Base-by-base conservation (phyloP, 2,888 invertebrate genomes). In the Boloria euphrosyne region DNA sequence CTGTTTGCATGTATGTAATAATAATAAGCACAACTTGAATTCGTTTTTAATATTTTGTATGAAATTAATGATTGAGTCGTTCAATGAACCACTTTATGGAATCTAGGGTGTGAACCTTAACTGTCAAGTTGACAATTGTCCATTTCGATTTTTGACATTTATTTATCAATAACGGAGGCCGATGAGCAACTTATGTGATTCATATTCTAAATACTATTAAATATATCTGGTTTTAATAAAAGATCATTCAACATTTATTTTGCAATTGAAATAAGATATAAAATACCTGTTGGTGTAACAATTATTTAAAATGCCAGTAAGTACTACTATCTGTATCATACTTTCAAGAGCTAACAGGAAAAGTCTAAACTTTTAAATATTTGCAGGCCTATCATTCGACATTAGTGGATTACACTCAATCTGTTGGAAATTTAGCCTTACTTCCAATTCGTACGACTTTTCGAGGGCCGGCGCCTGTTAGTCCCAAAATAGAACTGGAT, bases 331-430 rank as follows among this genome's bases (percentile, higher is more conserved):
- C n/a, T 14, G 31, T 38, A 38, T 7, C 10, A 31, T 38, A 13
- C 1, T 44, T 7, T 17, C 5, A 16, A 17, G 3, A 17, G 14
- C 38, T 2, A 38, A 38, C 31, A 43, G 13, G 43, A 55, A 43
- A 18, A 18, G 7, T 43, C 13, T 27, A 22, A 50, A 52, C n/a
- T 31, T 17, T 27, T 22, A 14, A 53, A 54, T 52, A 50, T 44
- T 72, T 67, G 44, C 84, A 98, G 98, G 99, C 99, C 2, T 99
- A 99, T 92, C 99, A 99, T 88, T 99, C 99, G 0, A 96, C 96
- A 77, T 95, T 98, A 78, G 92, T 95, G 43, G 95, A 96, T 66
- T 94, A 94, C 76, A 93, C 94, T 61, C 94, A 95, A 76, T 91
- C 94, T 38, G 93, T 99, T 59, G 99, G 98, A 13, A 99, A 99